Evolutionary conservation across 2,888 invertebrate species (phyloP), one percentile per base, ranked within the genome.

Genomic region (Petrolisthes manimaculis): DNA sequence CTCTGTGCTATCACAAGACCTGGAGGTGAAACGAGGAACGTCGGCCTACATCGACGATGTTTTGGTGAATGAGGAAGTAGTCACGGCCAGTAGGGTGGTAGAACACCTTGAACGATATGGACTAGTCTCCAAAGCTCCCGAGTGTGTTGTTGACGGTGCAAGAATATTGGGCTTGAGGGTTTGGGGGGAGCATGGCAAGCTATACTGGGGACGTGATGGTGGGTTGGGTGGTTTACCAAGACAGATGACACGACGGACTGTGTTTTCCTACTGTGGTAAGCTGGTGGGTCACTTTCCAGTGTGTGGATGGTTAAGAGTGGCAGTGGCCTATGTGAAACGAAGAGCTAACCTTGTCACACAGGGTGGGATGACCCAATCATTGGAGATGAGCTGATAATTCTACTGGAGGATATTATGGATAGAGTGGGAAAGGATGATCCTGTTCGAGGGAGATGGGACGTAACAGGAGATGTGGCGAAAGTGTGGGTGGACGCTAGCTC

Each of bases 81-180:
- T 80, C n/a, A 80, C 5, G 56, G 56, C 1, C 55, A 55, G 8
- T 80, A 3, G 5, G 3, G 56, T 80, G 56, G 56, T 55, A 5
- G 80, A 54, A 14, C 80, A 80, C 12, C 80, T 55, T 6, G 4
- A 5, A 51, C 3, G 5, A 2, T 80, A 14, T 21, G 80, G 69
- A 5, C 80, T 80, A 24, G 0, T n/a, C 18, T 37, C 82, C 77
- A 86, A 54, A 37, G 51, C 77, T 9, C 86, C n/a, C 5, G 82
- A 86, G 37, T 55, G 75, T 0, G 37, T 86, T 14, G 18, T 12
- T n/a, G 74, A 86, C 5, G 82, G 81, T 9, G 86, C 86, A n/a
- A 5, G 80, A 18, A 81, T 74, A 18, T 69, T 86, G 24, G 86
- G 86, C 74, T 37, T 86, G 8, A 79, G 81, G 14, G 71, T 86